A percentile compares a stretch with the other conserved stretches of the same genome.
phyloP scores from a whole-genome alignment of 2,888 invertebrate species.

The Dasysyrphus albostriatus region DNA sequence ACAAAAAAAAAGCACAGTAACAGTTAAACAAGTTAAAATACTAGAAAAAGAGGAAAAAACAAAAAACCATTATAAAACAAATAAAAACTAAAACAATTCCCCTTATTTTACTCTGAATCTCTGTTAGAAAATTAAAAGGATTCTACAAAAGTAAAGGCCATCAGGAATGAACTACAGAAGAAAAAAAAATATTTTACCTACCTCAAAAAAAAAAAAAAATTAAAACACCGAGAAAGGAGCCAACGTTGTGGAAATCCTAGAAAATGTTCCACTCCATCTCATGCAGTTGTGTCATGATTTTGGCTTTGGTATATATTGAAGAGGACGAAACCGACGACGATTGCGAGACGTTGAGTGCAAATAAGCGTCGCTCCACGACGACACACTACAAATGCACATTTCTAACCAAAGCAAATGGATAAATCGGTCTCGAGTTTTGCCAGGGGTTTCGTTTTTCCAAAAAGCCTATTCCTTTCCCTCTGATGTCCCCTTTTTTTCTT shows the following conservation, averaged over 20 bases:
- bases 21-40: background rate
- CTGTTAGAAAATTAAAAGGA: conserved; percentile 68
- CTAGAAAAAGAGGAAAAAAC: conserved; percentile 12
- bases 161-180: background rate
- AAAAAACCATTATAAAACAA: conserved; percentile 31
- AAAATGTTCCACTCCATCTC: conserved; percentile 65
- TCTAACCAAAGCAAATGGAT: conserved; percentile 54
- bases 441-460: conserved; percentile 29
- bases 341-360: conserved; percentile 66
- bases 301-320: background rate
- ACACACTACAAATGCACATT: conserved; percentile 67
- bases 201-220: background rate
- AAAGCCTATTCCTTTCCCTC: conserved; percentile 34
- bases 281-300: conserved; percentile 55
- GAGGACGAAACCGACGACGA: conserved; percentile 15
- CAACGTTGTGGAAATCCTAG: conserved; percentile 51
- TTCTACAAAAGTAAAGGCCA: conserved; percentile 44
- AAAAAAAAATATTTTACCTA: conserved; percentile 6
- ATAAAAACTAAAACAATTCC: conserved; percentile 57
- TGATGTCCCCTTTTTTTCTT: background rate
- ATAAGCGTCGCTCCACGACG: conserved; percentile 52
- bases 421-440: conserved; percentile 49
- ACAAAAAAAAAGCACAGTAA: conserved; percentile 51
- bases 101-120: conserved; percentile 23
- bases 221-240: conserved; percentile 4